Conservation (phyloP, 2,113 vertebrate genomes). For the Andinoacara biseriatus region DNA sequence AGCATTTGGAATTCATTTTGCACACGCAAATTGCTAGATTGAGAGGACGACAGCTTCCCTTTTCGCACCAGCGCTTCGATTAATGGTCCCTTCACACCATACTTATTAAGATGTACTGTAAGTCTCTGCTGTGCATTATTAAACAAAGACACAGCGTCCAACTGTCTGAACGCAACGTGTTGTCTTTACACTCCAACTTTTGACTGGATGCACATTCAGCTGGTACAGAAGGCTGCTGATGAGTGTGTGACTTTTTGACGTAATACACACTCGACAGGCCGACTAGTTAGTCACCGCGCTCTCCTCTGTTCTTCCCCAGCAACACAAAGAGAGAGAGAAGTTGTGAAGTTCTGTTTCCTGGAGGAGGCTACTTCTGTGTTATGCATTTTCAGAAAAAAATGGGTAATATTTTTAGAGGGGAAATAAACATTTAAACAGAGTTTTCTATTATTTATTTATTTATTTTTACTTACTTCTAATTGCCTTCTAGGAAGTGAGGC, state of each 20-base stretch:
- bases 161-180: slow-evolving; percentile 21
- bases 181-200: slow-evolving; percentile 56
- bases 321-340: slow-evolving; percentile 53
- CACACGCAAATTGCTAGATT: slow-evolving; percentile 11
- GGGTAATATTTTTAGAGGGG: slow-evolving; percentile 23
- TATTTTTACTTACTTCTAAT: neutral
- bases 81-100: slow-evolving; percentile 50
- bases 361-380: slow-evolving; percentile 44
- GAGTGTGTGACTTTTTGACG: slow-evolving; percentile 73
- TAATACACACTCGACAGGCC: slow-evolving; percentile 57
- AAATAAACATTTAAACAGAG: neutral
- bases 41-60: slow-evolving; percentile 9
- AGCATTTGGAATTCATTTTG: slow-evolving; percentile 17
- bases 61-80: slow-evolving; percentile 42
- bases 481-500: neutral
- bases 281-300: slow-evolving; percentile 66
- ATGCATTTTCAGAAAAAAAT: slow-evolving; percentile 28
- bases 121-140: slow-evolving; percentile 39
- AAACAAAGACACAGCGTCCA: slow-evolving; percentile 59
- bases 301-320: slow-evolving; percentile 68
- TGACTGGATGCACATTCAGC: slow-evolving; percentile 56
- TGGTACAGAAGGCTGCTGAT: slow-evolving; percentile 67
- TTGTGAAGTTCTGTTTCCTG: slow-evolving; percentile 68
- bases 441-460: neutral
- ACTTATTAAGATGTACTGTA: slow-evolving; percentile 46